phyloP scores from a whole-genome alignment of 2,888 invertebrate species.

The Protonemura montana region DNA sequence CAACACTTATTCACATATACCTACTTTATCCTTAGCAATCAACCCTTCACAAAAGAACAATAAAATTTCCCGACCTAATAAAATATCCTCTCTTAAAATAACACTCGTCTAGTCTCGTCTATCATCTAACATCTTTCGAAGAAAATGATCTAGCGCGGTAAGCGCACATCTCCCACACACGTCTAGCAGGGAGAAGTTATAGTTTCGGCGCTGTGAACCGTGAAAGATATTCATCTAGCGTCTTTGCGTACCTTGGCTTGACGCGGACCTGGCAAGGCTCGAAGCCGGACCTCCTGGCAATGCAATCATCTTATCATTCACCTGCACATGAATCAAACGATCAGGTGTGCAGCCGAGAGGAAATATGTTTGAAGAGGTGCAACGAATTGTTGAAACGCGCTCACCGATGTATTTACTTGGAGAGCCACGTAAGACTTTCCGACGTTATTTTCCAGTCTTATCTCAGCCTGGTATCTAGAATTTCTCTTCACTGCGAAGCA shows the following conservation, averaged over 20 bases:
- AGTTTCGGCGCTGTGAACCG: background rate
- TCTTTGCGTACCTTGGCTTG: background rate
- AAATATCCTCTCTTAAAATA: background rate
- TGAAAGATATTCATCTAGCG: background rate
- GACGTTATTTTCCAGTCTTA: too few relatives aligned
- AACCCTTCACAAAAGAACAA: background rate
- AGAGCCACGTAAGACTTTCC: too few relatives aligned
- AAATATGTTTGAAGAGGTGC: background rate
- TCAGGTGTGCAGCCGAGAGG: background rate
- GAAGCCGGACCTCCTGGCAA: background rate
- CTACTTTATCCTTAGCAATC: background rate
- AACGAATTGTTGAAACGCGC: background rate
- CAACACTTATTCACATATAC: background rate
- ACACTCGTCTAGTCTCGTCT: background rate
- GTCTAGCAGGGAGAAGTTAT: conserved; percentile 7
- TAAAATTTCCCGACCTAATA: background rate
- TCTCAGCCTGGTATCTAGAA: too few relatives aligned
- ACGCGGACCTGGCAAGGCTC: background rate
- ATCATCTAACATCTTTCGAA: background rate
- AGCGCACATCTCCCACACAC: background rate
- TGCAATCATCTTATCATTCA: background rate
- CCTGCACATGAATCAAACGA: background rate
- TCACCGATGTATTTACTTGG: too few relatives aligned
- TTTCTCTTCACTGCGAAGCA: too few relatives aligned
- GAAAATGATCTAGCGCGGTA: background rate